Percentiles rank a stretch among this genome's conserved stretches.
Conservation (phyloP, 2,113 vertebrate species). For the Phalacrocorax pelagicus region DNA sequence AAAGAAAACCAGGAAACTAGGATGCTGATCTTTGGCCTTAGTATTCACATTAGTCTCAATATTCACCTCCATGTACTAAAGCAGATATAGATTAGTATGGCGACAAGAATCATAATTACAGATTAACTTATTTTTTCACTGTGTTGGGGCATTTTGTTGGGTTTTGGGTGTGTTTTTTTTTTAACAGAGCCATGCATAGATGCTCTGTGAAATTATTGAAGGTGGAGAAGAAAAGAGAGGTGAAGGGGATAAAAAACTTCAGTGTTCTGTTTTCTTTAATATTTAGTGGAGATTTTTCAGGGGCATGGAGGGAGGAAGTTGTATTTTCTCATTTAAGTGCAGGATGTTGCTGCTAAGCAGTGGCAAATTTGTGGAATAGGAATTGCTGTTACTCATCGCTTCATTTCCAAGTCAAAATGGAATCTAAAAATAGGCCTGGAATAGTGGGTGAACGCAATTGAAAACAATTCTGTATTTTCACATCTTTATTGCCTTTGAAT, state of each 20-base stretch:
- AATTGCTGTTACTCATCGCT: neutral
- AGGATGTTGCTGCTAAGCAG: neutral
- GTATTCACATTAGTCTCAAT: neutral
- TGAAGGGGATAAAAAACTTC: neutral
- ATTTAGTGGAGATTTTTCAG: neutral
- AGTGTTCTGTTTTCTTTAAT: neutral
- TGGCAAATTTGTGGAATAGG: constrained; percentile 20
- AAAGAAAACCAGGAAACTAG: neutral
- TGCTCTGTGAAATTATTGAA: neutral
- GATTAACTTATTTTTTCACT: neutral
- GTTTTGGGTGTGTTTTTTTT: neutral
- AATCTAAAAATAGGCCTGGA: constrained; percentile 19
- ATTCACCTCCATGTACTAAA: neutral
- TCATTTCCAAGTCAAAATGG: constrained; percentile 8
- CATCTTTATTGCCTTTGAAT: neutral
- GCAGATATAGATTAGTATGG: neutral
- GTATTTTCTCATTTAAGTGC: neutral
- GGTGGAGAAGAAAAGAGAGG: neutral
- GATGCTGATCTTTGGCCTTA: neutral
- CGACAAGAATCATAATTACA: neutral
- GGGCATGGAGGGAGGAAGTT: neutral
- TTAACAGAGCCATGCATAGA: neutral
- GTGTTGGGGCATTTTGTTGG: neutral
- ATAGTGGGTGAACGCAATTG: neutral
- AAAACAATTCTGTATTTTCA: neutral